Evolutionary conservation across 1,140 invertebrate species (phyloP), one percentile per base, ranked within the genome.

Genomic region (Adoxophyes honmai): DNA sequence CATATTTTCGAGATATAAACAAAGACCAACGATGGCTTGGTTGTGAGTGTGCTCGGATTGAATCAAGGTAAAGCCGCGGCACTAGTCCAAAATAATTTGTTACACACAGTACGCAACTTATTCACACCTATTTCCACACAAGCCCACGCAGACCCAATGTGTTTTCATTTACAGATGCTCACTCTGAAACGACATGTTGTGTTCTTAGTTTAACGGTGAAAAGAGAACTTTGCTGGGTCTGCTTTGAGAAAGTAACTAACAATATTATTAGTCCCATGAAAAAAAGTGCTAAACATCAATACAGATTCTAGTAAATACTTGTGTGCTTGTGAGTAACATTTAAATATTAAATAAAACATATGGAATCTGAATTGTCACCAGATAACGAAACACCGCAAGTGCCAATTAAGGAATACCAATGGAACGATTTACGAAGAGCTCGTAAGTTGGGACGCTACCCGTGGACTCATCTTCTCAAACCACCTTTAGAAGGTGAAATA

Each of bases 351-450:
- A 48, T 70, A 75, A 86, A 80, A 80, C 82, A 80, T 82, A 88
- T 86, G 83, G 83, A 84, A 86, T 82, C 85, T 86, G 71, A 79
- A 82, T 88, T 86, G 76, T 86, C 73, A 61, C 70, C 86, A 84
- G 89, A 91, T 81, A 86, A 76, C 75, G 42, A 77, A 69, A 64
- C 75, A 74, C 91, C 92, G 64, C 90, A 91, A 60, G 89, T 92
- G 67, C 92, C 92, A 18, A 86, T 92, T 69, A 91, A 92, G 75
- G 94, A 93, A 21, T 94, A 94, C 82, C 90, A 92, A 89, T 94
- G 93, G 93, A 93, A 94, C 82, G 93, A 94, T 86, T 78, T 94
- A 8, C 81, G 90, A 65, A 86, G 92, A 73, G 88, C 91, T 60
- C 85, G 83, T 80, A 78, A 85, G 58, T 81, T 90, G 68, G 93